Percentiles rank a stretch among this genome's conserved stretches.
phyloP scores from a whole-genome alignment of 2,113 vertebrate species.

The Trichomycterus rosablanca region DNA sequence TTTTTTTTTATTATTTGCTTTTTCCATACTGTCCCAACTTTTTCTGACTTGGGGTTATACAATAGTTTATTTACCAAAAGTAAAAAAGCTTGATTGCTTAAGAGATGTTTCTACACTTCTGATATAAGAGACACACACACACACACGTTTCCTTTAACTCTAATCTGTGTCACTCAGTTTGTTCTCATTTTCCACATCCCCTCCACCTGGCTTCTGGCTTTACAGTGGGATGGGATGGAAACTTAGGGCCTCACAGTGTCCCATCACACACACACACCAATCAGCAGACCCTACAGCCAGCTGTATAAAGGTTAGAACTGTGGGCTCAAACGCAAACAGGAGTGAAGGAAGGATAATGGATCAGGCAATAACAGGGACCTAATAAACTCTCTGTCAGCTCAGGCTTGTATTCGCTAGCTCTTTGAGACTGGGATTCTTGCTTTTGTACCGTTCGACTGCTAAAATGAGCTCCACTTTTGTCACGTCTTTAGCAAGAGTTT shows the following conservation, averaged over 20 bases:
- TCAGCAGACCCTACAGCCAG: not conserved
- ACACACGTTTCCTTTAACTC: not conserved
- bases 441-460: not conserved
- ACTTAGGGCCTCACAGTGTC: slow-evolving; percentile 57
- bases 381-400: too few species aligned
- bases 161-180: not conserved
- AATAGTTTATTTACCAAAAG: too few species aligned
- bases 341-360: not conserved
- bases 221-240: slow-evolving; percentile 56
- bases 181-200: slow-evolving; percentile 54
- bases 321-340: not conserved
- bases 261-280: slow-evolving; percentile 52
- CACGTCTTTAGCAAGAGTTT: slow-evolving; percentile 76
- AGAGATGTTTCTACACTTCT: too few species aligned
- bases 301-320: slow-evolving; percentile 30
- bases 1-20: too few species aligned
- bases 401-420: too few species aligned
- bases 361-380: not conserved
- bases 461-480: slow-evolving; percentile 67
- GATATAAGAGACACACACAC: too few species aligned
- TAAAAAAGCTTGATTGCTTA: too few species aligned
- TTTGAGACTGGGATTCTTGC: not conserved
- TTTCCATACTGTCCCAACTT: too few species aligned
- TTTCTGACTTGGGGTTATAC: too few species aligned
- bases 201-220: slow-evolving; percentile 61